These are phyloP conservation scores for Diarsia dahlii DNA, from an alignment of 2,888 invertebrate genomes.

Conservation along the genomic window DNA sequence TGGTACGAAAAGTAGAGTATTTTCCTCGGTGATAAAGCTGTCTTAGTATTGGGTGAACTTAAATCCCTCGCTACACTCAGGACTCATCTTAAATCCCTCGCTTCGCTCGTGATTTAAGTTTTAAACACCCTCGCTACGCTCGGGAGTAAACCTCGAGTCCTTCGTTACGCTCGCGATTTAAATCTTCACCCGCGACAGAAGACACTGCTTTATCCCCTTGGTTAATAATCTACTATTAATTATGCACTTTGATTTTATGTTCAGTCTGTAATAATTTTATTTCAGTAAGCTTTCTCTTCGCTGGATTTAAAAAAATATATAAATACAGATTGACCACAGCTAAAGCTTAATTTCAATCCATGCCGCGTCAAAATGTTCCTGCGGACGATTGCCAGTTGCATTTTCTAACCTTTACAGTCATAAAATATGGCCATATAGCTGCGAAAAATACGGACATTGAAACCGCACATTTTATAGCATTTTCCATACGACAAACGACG, in stretches of 20 bases:
- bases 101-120: too few relatives aligned
- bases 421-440: constrained; percentile 23
- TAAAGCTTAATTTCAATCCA: neutral
- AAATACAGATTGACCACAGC: neutral
- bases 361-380: neutral
- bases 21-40: too few relatives aligned
- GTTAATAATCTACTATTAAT: too few relatives aligned
- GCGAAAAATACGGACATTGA: constrained; percentile 37
- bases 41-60: too few relatives aligned
- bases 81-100: too few relatives aligned
- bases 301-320: neutral
- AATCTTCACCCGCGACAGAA: too few relatives aligned
- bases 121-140: too few relatives aligned
- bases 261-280: neutral
- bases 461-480: constrained; percentile 35
- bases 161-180: too few relatives aligned
- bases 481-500: constrained; percentile 18
- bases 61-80: too few relatives aligned
- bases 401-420: constrained; percentile 6
- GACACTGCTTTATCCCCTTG: too few relatives aligned
- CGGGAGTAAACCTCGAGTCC: too few relatives aligned
- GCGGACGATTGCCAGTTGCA: neutral
- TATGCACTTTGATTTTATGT: neutral
- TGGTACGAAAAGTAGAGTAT: too few relatives aligned
- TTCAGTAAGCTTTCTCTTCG: neutral